Conservation (phyloP, 2,113 vertebrate species). For the Oriolus oriolus region DNA sequence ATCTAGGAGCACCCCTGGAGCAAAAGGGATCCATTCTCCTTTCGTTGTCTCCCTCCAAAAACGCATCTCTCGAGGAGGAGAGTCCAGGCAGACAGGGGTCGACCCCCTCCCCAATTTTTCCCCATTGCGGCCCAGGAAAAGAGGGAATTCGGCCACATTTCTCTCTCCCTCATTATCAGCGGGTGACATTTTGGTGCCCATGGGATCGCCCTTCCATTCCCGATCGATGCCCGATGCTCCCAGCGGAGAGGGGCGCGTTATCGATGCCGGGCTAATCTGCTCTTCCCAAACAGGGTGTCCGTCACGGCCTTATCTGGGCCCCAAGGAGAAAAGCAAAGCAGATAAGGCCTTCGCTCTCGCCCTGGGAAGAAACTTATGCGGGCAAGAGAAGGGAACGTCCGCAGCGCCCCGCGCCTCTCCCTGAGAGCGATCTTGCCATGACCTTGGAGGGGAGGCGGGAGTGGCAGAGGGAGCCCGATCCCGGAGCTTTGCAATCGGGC, state of each 20-base stretch:
- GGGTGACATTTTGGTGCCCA: background rate
- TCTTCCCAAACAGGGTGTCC: background rate
- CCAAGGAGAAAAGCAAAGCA: slow-evolving; percentile 8
- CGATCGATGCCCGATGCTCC: background rate
- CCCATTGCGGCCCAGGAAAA: background rate
- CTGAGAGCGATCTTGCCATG: slow-evolving; percentile 36
- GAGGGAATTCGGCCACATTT: background rate
- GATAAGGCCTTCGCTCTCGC: background rate
- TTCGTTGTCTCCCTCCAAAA: background rate
- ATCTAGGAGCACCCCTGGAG: background rate
- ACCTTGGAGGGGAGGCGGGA: slow-evolving; percentile 8
- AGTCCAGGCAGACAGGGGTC: fast-evolving
- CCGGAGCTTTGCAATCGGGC: background rate
- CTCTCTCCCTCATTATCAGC: fast-evolving
- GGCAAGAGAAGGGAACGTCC: background rate
- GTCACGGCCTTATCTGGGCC: background rate
- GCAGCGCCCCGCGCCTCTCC: background rate
- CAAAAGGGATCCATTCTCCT: background rate
- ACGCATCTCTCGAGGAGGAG: fast-evolving
- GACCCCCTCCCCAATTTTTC: background rate
- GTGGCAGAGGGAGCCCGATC: background rate
- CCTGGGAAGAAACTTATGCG: background rate
- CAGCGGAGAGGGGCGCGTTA: background rate
- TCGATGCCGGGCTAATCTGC: background rate
- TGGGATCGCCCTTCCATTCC: fast-evolving